Evolutionary conservation across 2,113 vertebrate genomes (phyloP).

Genomic region (Atrichornis clamosus): DNA sequence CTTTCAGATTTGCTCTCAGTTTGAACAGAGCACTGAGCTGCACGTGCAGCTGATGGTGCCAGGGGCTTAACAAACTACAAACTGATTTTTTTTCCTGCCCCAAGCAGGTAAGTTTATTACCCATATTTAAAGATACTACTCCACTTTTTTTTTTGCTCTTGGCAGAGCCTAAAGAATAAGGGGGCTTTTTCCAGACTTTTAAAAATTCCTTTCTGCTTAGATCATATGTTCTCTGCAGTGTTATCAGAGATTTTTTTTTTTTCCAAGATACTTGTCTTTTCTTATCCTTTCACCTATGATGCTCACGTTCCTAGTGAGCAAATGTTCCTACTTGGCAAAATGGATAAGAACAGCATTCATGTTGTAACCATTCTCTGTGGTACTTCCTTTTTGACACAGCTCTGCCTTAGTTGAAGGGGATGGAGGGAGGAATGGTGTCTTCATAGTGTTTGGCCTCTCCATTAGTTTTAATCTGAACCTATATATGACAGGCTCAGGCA

Average conservation of each 20-base stretch:
- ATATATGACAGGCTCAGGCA: neutral
- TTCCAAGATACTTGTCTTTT: neutral
- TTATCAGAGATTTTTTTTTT: neutral
- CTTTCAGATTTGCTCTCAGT: neutral
- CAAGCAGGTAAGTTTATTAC: neutral
- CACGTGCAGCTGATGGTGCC: neutral
- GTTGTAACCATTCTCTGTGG: neutral
- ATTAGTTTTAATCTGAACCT: neutral
- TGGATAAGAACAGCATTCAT: neutral
- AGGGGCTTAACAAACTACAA: neutral
- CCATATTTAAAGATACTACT: neutral
- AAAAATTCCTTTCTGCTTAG: conserved; percentile 1
- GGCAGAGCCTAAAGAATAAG: neutral
- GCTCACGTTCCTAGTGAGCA: neutral
- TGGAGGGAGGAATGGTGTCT: neutral
- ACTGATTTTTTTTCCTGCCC: neutral
- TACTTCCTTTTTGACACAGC: neutral
- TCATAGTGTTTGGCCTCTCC: neutral
- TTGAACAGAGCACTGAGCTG: neutral
- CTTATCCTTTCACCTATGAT: neutral
- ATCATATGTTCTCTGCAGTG: neutral
- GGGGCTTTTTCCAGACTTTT: neutral
- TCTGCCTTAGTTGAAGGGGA: neutral
- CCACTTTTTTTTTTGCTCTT: neutral
- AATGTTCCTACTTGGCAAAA: neutral